Base-by-base conservation (phyloP, 2,797 vertebrate species). In the Hippopotamyrus pictus region DNA sequence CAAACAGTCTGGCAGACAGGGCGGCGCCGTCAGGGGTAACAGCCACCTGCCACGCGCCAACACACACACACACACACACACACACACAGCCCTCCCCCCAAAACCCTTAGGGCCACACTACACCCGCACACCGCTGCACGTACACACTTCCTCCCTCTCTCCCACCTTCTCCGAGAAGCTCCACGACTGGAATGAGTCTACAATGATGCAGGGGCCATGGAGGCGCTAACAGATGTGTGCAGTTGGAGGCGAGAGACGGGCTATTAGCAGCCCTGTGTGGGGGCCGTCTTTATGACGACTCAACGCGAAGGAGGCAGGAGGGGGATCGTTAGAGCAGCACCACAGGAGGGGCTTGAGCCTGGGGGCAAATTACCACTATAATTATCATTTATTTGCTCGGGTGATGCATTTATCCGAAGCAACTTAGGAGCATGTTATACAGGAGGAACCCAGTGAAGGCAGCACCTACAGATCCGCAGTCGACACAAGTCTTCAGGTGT, bases 201-300 rank as follows among this genome's bases (percentile, higher is more conserved):
- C 82, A 88, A 82, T 85, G 44, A 88, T 62, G 54, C 84, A 79
- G 82, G 82, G 19, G 57, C 29, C 82, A 87, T 9, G 88, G 86
- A 65, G 41, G 59, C 69, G 12, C 65, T 88, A 88, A 88, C 88
- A 88, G 88, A 91, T 44, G 54, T n/a, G 2, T 37, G n/a, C 14
- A 14, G 87, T 44, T 83, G 86, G 73, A 88, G 76, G 54, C 14
- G 3, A 82, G 86, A 79, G 86, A 88, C 69, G 54, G 51, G 73
- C 86, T 88, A 84, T 90, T 88, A 90, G 89, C 53, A 48, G 4
- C 87, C 25, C 9, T 90, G 54, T 44, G n/a, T 41, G 59, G 79
- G 41, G 87, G 89, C 51, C 41, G 59, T 25, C 17, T 65, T 79
- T 50, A 41, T 69, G 87, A 88, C 22, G 46, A 85, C 73, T 65